Base-by-base conservation (phyloP, 1,140 invertebrate genomes). In the Doryteuthis pealeii region DNA sequence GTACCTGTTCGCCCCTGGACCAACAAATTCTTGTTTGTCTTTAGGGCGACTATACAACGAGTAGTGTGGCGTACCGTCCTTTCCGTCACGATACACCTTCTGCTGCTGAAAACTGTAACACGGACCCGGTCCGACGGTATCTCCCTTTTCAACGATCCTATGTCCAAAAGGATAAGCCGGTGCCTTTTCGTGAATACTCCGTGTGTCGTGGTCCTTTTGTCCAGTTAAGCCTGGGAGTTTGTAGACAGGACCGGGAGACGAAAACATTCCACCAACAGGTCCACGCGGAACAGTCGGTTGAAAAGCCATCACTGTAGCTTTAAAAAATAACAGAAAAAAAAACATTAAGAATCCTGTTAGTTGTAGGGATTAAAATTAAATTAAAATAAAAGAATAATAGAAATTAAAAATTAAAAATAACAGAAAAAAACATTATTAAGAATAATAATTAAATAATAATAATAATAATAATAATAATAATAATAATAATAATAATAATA, bases 201-300 rank as follows among this genome's bases (percentile, higher is more conserved):
- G 77, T 22, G 82, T 82, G 78, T 89, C 87, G 77, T 88, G 87
- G 22, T 77, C 71, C 32, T 74, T 80, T 75, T 85, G 78, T 58
- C 87, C 87, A 4, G 86, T 79, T 26, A 88, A 76, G 33, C 79
- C 79, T 32, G 87, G 86, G 2, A 89, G 79, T 49, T 73, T 78
- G 75, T 88, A 88, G 69, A 82, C 85, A 8, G 96, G 96, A 75
- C 96, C 96, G 22, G 96, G 96, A 80, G 94, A 95, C 65, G 90
- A 91, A 83, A 93, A 94, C 89, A 96, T 95, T 1, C 95, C 95
- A 32, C 94, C 94, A 77, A 98, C 97, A 1, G 94, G 95, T 30
- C 95, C 95, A 67, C 95, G 90, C 72, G 95, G 85, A 62, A 62
- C 18, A n/a, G 54, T 62, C 18, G 18, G 18, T 28, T 62, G 54